A percentile compares a stretch with the other conserved stretches of the same genome.
Conservation (phyloP, 2,888 invertebrate genomes). For the Eupelmus urozonus region DNA sequence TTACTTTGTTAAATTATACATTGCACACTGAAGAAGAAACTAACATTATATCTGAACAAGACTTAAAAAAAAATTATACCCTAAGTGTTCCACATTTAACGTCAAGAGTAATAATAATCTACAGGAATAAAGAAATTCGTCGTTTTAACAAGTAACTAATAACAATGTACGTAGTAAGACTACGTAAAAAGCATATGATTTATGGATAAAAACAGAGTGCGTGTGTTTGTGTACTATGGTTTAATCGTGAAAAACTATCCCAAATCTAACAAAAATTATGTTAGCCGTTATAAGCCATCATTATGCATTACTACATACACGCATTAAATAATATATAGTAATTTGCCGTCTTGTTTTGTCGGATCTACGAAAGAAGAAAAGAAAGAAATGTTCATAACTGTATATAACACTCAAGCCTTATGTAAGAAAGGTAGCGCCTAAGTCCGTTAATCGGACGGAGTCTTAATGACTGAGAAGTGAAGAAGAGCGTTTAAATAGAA, state of each 20-base stretch:
- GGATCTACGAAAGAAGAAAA: slow-evolving; percentile 29
- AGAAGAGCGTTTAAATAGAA: slow-evolving; percentile 45
- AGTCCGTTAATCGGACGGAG: slow-evolving; percentile 52
- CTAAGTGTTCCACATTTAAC: slow-evolving; percentile 39
- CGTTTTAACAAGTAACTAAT: slow-evolving; percentile 18
- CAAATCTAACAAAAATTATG: slow-evolving; percentile 19
- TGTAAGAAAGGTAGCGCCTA: slow-evolving; percentile 61
- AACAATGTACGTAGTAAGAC: slow-evolving; percentile 23
- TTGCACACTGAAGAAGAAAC: background rate
- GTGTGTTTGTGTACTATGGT: slow-evolving; percentile 33
- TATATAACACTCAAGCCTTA: slow-evolving; percentile 69
- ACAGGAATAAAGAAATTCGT: slow-evolving; percentile 30
- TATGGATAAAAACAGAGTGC: slow-evolving; percentile 3
- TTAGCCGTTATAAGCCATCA: slow-evolving; percentile 23
- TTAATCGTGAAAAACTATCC: slow-evolving; percentile 4
- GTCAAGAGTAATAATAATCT: slow-evolving; percentile 40
- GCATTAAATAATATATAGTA: slow-evolving; percentile 31
- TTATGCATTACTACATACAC: slow-evolving; percentile 34
- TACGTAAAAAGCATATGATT: slow-evolving; percentile 15
- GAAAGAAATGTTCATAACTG: slow-evolving; percentile 67
- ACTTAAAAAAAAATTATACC: slow-evolving; percentile 25
- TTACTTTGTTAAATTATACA: slow-evolving; percentile 34
- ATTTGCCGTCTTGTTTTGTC: slow-evolving; percentile 35
- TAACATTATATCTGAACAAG: slow-evolving; percentile 13
- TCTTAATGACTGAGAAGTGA: slow-evolving; percentile 49